phyloP scores from a whole-genome alignment of 2,113 vertebrate genomes.

The Tiliqua scincoides region DNA sequence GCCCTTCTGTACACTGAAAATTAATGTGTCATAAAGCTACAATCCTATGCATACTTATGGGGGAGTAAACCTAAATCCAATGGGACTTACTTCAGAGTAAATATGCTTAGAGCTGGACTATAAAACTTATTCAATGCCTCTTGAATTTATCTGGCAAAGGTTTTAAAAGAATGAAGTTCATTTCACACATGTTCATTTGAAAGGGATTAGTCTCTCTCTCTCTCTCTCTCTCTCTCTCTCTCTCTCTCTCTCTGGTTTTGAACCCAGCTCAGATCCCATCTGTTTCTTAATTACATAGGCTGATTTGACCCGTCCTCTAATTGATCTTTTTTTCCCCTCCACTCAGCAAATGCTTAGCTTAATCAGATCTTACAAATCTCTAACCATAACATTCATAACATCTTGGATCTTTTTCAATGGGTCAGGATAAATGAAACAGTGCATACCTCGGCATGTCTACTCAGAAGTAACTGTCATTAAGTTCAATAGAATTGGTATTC shows the following conservation, averaged over 20 bases:
- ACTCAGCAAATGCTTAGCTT: background rate
- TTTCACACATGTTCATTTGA: background rate
- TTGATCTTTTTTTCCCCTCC: background rate
- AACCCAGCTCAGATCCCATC: background rate
- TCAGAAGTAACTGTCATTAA: too few species aligned
- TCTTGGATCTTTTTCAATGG: background rate
- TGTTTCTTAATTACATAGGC: background rate
- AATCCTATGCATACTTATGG: background rate
- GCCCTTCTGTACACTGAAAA: background rate
- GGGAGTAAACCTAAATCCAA: background rate
- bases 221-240: too few species aligned
- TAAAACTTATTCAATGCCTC: background rate
- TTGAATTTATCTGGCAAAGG: background rate
- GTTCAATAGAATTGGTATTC: too few species aligned
- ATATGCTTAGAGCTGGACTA: background rate
- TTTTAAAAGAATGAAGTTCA: background rate
- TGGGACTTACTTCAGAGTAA: background rate
- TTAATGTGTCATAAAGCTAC: background rate
- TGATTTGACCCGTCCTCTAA: background rate
- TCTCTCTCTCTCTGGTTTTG: background rate
- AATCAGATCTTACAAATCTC: constrained; percentile 13
- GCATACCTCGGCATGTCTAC: too few species aligned
- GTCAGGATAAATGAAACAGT: background rate
- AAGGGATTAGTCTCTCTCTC: background rate
- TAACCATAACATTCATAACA: background rate